Evolutionary conservation across 2,113 vertebrate species (phyloP).

Genomic region (Callospermophilus lateralis): DNA sequence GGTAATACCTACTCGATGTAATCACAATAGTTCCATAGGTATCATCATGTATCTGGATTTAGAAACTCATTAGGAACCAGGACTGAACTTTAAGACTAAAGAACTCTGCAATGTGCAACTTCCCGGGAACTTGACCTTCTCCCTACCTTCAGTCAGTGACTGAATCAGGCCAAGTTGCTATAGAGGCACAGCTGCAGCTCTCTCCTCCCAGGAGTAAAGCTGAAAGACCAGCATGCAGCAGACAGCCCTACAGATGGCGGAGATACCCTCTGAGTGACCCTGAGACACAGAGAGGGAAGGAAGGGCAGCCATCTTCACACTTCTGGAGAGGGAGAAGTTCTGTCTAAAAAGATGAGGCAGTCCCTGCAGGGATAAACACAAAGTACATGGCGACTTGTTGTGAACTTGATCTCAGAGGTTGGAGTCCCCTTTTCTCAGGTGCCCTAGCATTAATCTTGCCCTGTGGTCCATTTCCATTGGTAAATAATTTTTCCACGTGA

Average conservation of each 20-base stretch:
- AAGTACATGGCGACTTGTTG: rapidly evolving
- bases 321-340: not conserved
- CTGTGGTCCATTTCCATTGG: not conserved
- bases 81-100: not conserved
- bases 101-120: not conserved
- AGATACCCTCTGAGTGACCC: not conserved
- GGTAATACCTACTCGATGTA: rapidly evolving
- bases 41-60: not conserved
- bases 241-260: not conserved
- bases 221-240: not conserved
- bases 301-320: not conserved
- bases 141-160: not conserved
- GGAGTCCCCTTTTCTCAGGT: not conserved
- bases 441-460: rapidly evolving
- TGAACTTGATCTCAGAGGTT: not conserved
- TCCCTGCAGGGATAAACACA: rapidly evolving
- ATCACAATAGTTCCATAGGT: not conserved
- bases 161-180: not conserved
- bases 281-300: not conserved
- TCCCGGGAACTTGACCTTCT: not conserved
- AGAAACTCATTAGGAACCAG: not conserved
- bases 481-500: not conserved
- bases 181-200: not conserved
- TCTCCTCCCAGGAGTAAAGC: not conserved
- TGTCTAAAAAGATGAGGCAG: not conserved